A percentile compares a stretch with the other conserved stretches of the same genome.
These are phyloP conservation scores for Pseudotriccus pelzelni DNA, from an alignment of 2,797 vertebrate genomes.

Conservation along the genomic window DNA sequence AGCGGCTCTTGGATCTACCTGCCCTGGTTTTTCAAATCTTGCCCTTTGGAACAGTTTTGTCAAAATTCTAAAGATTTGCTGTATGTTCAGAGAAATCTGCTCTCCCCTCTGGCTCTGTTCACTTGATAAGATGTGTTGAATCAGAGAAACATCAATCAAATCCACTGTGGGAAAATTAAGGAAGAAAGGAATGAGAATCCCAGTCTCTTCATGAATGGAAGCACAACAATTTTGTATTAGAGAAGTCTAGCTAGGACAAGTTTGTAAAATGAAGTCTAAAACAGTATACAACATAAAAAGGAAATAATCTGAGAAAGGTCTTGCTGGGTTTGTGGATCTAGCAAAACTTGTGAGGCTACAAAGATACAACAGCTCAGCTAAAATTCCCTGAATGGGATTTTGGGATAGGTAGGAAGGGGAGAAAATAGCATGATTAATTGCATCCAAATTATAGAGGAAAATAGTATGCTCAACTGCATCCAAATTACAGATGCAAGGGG, in stretches of 20 bases:
- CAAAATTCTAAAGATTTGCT: conserved; percentile 73
- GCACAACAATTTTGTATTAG: not conserved
- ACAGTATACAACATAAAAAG: not conserved
- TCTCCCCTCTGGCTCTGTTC: not conserved
- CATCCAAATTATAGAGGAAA: not conserved
- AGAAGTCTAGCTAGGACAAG: not conserved
- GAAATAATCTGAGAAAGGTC: not conserved
- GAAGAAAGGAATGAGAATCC: not conserved
- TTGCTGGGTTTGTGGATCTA: not conserved
- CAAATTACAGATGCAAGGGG: not conserved
- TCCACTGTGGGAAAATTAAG: conserved; percentile 57
- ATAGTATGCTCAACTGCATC: not conserved
- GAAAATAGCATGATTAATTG: not conserved
- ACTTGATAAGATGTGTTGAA: conserved; percentile 35
- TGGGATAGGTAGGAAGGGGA: not conserved
- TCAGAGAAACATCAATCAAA: conserved; percentile 56
- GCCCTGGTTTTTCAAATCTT: conserved; percentile 65
- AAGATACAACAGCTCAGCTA: not conserved
- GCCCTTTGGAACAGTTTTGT: conserved; percentile 75
- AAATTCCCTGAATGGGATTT: not conserved
- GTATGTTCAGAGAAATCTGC: conserved; percentile 46
- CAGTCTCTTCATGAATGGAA: not conserved
- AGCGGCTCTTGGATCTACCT: conserved; percentile 57
- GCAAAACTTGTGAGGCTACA: not conserved
- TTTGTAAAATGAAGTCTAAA: not conserved